These are phyloP conservation scores for Electrona antarctica DNA, from an alignment of 2,113 vertebrate species.

Conservation along the genomic window DNA sequence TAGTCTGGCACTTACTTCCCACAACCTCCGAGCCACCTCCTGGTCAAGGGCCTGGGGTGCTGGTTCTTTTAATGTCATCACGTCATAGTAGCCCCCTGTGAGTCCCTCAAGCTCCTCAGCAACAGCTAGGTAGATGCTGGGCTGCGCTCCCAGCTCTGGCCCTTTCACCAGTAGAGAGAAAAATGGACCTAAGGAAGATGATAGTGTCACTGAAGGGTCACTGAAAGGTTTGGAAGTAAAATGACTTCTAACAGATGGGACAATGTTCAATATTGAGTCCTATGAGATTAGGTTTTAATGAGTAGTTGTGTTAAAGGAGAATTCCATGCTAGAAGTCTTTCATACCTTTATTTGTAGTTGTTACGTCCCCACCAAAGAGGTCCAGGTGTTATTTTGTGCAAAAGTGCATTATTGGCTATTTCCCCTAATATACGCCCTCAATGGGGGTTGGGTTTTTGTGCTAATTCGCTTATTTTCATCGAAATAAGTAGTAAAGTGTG, in stretches of 20 bases:
- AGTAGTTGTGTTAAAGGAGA: too few species aligned
- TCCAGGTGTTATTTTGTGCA: too few species aligned
- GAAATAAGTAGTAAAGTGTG: too few species aligned
- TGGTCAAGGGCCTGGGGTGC: constrained; percentile 82
- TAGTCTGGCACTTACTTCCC: constrained; percentile 82
- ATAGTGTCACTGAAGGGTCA: not conserved
- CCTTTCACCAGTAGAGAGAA: constrained; percentile 86
- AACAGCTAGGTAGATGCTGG: constrained; percentile 82
- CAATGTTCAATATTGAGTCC: not conserved
- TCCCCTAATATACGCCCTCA: too few species aligned
- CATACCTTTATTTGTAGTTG: too few species aligned
- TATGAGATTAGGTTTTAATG: not conserved
- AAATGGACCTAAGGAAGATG: constrained; percentile 77
- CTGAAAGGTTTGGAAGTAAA: not conserved
- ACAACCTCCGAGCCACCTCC: constrained; percentile 77
- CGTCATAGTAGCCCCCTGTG: constrained; percentile 85
- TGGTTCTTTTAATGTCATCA: constrained; percentile 81
- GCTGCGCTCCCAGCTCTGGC: constrained; percentile 82
- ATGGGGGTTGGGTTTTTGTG: too few species aligned
- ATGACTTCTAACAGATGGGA: not conserved
- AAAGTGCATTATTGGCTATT: too few species aligned
- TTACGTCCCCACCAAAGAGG: too few species aligned
- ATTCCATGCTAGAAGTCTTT: too few species aligned
- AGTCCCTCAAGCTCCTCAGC: constrained; percentile 79
- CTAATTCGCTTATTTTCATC: too few species aligned